Conservation (phyloP, 2,113 vertebrate genomes). For the Leptosomus discolor region DNA sequence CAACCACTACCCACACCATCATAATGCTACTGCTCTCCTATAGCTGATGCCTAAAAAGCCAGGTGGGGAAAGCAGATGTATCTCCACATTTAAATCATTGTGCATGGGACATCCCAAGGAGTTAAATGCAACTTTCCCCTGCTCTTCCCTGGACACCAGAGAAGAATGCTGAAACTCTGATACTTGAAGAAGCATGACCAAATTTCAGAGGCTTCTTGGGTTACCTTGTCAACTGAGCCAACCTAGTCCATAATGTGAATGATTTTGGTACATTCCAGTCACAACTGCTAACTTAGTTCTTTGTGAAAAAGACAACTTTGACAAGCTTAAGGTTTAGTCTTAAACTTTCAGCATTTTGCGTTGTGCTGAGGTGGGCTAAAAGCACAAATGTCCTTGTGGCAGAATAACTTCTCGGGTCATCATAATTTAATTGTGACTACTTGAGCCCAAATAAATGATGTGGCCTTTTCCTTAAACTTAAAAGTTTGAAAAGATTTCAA, state of each 20-base stretch:
- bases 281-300: background rate
- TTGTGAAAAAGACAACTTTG: background rate
- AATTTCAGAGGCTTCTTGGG: background rate
- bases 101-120: background rate
- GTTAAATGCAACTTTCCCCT: background rate
- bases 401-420: background rate
- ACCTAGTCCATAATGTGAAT: background rate
- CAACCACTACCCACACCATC: background rate
- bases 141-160: background rate
- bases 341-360: background rate
- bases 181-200: background rate
- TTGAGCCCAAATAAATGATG: background rate
- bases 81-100: background rate
- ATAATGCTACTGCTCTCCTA: background rate
- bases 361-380: background rate
- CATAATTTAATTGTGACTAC: background rate
- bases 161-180: background rate
- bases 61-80: background rate
- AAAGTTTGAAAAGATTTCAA: constrained; percentile 13
- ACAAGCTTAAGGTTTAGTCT: background rate
- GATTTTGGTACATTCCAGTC: background rate
- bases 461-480: background rate
- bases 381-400: background rate
- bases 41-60: background rate
- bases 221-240: background rate